Conservation (phyloP, 2,113 vertebrate genomes). For the Ia io region DNA sequence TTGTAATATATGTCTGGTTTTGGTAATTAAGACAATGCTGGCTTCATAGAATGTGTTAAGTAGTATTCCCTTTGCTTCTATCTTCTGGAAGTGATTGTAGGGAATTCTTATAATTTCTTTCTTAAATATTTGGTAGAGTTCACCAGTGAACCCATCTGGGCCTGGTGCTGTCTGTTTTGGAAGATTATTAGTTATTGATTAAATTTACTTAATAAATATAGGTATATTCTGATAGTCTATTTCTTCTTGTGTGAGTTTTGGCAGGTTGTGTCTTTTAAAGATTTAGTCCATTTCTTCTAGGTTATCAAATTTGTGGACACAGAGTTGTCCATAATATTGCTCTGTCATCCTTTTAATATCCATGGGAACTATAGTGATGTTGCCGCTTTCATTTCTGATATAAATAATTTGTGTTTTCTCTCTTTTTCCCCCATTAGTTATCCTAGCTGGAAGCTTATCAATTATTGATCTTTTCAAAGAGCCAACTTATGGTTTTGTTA, state of each 20-base stretch:
- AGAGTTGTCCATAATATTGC: slow-evolving; percentile 1
- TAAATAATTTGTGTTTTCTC: neutral
- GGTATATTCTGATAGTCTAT: neutral
- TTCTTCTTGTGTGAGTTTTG: neutral
- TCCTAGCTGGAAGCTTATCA: neutral
- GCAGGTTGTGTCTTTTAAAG: neutral
- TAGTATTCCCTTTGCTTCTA: neutral
- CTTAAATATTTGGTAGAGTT: neutral
- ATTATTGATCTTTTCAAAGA: neutral
- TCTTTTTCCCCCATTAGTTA: neutral
- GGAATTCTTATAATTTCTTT: neutral
- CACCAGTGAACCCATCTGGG: neutral
- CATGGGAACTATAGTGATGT: neutral
- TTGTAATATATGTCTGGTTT: neutral
- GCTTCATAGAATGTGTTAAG: neutral
- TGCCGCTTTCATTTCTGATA: neutral
- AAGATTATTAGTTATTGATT: neutral
- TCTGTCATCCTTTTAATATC: neutral
- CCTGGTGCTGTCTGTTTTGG: neutral
- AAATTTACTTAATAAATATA: neutral
- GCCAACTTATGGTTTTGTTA: neutral
- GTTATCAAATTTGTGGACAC: neutral
- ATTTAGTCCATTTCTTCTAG: neutral
- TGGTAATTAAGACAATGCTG: neutral
- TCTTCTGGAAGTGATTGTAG: neutral